Percentiles rank a stretch among this genome's conserved stretches.
phyloP scores from a whole-genome alignment of 2,113 vertebrate species.

The Lichenostomus cassidix region DNA sequence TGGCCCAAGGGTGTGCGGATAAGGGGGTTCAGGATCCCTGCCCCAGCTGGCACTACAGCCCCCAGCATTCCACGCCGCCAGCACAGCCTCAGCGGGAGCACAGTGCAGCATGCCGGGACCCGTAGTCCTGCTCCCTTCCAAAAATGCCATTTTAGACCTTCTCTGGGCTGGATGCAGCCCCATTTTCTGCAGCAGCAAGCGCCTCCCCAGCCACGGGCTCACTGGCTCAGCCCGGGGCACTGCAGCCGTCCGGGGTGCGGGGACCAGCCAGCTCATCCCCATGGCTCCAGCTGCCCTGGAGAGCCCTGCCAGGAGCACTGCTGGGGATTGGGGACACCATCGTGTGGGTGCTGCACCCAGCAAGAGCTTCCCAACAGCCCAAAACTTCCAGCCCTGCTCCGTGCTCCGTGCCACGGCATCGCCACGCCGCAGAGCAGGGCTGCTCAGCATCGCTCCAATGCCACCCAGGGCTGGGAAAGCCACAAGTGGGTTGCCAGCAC shows the following conservation, averaged over 20 bases:
- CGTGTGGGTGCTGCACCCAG: not conserved
- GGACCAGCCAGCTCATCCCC: rapidly evolving
- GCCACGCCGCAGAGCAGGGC: not conserved
- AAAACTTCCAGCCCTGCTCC: not conserved
- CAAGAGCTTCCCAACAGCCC: rapidly evolving
- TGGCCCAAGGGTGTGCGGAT: not conserved
- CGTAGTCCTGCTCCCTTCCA: not conserved
- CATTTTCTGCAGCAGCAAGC: conserved; percentile 17
- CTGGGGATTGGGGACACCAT: not conserved
- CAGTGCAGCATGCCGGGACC: not conserved
- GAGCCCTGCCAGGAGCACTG: not conserved
- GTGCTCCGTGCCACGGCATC: not conserved
- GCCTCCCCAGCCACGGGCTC: not conserved
- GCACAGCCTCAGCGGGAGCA: not conserved
- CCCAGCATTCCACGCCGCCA: not conserved
- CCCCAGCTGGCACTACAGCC: not conserved
- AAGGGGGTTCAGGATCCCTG: not conserved
- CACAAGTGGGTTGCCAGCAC: not conserved
- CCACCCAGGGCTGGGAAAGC: not conserved
- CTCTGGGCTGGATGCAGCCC: not conserved
- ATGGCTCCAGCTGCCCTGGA: not conserved
- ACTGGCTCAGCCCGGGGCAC: not conserved
- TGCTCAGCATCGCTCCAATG: rapidly evolving
- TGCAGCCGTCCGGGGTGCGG: rapidly evolving
- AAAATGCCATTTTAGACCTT: conserved; percentile 45